Evolutionary conservation across 2,797 vertebrate species (phyloP).

Genomic region (Parauchenoglanis ngamensis): DNA sequence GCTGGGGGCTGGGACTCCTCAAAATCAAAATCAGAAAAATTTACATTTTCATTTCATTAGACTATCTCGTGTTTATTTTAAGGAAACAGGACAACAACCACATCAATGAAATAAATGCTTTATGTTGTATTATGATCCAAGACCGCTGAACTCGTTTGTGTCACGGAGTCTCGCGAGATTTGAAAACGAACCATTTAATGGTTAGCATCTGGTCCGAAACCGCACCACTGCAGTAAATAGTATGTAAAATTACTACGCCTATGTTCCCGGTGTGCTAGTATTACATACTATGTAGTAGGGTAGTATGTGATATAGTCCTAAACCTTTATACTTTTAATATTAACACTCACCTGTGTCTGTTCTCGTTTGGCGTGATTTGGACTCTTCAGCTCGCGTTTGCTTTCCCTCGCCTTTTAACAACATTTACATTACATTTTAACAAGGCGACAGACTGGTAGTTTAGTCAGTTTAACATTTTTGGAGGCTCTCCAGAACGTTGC

Average conservation of each 20-base stretch:
- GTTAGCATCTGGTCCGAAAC: not conserved
- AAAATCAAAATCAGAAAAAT: not conserved
- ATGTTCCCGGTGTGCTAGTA: not conserved
- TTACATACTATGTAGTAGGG: not conserved
- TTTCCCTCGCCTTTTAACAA: not conserved
- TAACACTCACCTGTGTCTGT: not conserved
- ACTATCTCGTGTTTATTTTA: not conserved
- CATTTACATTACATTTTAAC: no score
- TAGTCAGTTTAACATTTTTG: not conserved
- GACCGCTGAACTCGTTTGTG: not conserved
- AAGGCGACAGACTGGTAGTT: not conserved
- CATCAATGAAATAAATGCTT: not conserved
- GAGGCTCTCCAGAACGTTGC: not conserved
- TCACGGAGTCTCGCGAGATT: conserved; percentile 20
- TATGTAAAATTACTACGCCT: not conserved
- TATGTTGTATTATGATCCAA: not conserved
- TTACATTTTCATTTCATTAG: not conserved
- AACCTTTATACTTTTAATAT: not conserved
- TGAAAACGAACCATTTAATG: not conserved
- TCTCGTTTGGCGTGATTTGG: conserved; percentile 3
- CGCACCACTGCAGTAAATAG: not conserved
- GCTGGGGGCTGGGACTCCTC: not conserved
- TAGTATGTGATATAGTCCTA: not conserved
- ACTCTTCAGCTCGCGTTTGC: not conserved
- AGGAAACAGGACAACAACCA: not conserved